These are phyloP conservation scores for Rhagonycha lutea DNA, from an alignment of 2,888 invertebrate species.

Conservation along the genomic window DNA sequence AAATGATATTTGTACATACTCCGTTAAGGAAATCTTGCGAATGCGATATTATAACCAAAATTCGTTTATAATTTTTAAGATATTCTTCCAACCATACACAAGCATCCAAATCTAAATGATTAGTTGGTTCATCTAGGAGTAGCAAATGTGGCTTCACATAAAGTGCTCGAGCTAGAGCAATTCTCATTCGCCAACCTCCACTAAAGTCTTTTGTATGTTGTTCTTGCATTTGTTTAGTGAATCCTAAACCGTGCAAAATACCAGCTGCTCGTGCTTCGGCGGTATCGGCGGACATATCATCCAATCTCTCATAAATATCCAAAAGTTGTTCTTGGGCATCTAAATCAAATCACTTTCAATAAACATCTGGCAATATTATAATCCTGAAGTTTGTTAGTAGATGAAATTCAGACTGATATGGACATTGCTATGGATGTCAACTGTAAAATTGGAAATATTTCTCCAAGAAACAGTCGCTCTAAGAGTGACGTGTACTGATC, in stretches of 20 bases:
- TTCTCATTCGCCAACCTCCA: slow-evolving; percentile 98
- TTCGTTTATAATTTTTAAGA: slow-evolving; percentile 93
- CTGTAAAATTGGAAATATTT: too few species aligned
- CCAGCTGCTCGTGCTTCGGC: slow-evolving; percentile 94
- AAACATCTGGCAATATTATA: background rate
- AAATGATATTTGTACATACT: slow-evolving; percentile 95
- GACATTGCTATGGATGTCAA: too few species aligned
- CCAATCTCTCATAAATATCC: slow-evolving; percentile 97
- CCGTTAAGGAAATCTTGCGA: slow-evolving; percentile 99
- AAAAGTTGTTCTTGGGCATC: slow-evolving; percentile 93
- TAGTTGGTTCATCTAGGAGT: slow-evolving; percentile 97
- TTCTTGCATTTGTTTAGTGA: slow-evolving; percentile 83
- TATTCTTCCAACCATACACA: slow-evolving; percentile 99
- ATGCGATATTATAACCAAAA: slow-evolving; percentile 96
- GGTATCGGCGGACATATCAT: slow-evolving; percentile 94
- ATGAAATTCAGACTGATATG: background rate
- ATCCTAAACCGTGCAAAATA: slow-evolving; percentile 96
- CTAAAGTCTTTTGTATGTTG: slow-evolving; percentile 87
- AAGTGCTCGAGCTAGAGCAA: slow-evolving; percentile 93
- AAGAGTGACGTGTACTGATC: too few species aligned
- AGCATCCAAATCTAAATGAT: slow-evolving; percentile 97
- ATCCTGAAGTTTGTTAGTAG: background rate
- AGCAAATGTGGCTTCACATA: slow-evolving; percentile 97
- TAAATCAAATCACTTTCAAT: slow-evolving; percentile 41
- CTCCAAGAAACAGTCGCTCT: too few species aligned